Base-by-base conservation (phyloP, 2,888 invertebrate genomes). In the Drosophila tripunctata region DNA sequence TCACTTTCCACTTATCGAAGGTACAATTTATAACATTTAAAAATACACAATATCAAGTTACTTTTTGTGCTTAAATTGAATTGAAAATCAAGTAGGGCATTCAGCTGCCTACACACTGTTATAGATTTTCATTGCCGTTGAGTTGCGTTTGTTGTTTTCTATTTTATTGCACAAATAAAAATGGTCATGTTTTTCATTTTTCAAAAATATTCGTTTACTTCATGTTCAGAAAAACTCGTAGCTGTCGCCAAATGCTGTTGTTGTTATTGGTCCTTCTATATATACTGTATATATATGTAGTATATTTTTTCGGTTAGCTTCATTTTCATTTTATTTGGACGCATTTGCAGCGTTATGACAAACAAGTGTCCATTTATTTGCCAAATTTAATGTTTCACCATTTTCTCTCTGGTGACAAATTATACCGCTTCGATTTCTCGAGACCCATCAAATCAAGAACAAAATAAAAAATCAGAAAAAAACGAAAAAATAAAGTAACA, bases 351-450 rank as follows among this genome's bases (percentile, higher is more conserved):
- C 87, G 85, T 83, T 83, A 83, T 83, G 87, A 83, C 83, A 83
- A 83, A 83, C 83, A 83, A 83, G 83, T 83, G 87, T 87, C 83
- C 87, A 83, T 83, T 87, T 83, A 83, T 83, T 83, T 83, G 83
- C 78, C 78, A 87, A 83, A 83, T 83, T 83, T 83, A 84, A 83
- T 83, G 83, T 84, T 78, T 78, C 74, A 87, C 87, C 83, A 83
- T 87, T 84, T 81, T 72, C 58, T 62, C 68, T 64, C 70, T 66
- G 66, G 75, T 83, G 83, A 83, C 83, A 83, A 83, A 83, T 83
- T 83, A 78, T 87, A 55, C 62, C 75, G 81, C 82, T 83, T 83
- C 87, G 83, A 83, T 83, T 83, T 78, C 81, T 73, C 65, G 61
- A 75, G 63, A 61, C 54, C 68, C 71, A 74, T 72, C 74, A 72